Percentiles rank a stretch among this genome's conserved stretches.
These are phyloP conservation scores for Stegodyphus dumicola DNA, from an alignment of 1,140 invertebrate species.

Conservation along the genomic window DNA sequence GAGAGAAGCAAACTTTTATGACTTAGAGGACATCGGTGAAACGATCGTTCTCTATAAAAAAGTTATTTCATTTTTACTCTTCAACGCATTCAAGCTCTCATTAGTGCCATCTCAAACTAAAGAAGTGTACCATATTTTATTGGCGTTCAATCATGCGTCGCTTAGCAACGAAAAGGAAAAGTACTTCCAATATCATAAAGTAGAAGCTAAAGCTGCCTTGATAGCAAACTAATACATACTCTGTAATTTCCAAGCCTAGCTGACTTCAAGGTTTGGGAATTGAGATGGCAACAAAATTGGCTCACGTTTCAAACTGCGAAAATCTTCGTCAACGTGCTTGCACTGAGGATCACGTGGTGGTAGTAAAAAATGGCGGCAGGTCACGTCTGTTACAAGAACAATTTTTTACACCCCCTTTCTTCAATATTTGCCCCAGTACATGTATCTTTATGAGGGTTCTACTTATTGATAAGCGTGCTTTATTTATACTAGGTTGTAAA, in stretches of 20 bases:
- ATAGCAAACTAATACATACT: conserved; percentile 22
- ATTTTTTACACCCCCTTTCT: neutral
- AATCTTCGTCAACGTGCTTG: conserved; percentile 29
- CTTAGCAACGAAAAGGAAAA: neutral
- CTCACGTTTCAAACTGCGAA: conserved; percentile 32
- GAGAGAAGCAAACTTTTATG: too few species aligned
- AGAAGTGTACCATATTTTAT: neutral
- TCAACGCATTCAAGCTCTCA: too few species aligned
- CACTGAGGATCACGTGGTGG: conserved; percentile 7
- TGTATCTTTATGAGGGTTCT: conserved; percentile 1
- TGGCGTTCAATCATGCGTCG: conserved; percentile 1
- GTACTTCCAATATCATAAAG: conserved; percentile 5
- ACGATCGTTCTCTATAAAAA: too few species aligned
- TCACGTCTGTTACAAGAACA: conserved; percentile 4
- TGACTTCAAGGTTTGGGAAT: conserved; percentile 5
- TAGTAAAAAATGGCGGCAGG: neutral
- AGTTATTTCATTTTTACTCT: too few species aligned
- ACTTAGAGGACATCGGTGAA: too few species aligned
- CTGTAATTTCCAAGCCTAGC: neutral
- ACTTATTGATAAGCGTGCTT: conserved; percentile 9
- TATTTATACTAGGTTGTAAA: conserved; percentile 33
- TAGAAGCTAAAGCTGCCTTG: neutral
- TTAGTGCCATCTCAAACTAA: too few species aligned
- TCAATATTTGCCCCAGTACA: neutral
- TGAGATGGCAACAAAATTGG: conserved; percentile 20